A percentile compares a stretch with the other conserved stretches of the same genome.
phyloP scores from a whole-genome alignment of 2,113 vertebrate genomes.

The Andinoacara biseriatus region DNA sequence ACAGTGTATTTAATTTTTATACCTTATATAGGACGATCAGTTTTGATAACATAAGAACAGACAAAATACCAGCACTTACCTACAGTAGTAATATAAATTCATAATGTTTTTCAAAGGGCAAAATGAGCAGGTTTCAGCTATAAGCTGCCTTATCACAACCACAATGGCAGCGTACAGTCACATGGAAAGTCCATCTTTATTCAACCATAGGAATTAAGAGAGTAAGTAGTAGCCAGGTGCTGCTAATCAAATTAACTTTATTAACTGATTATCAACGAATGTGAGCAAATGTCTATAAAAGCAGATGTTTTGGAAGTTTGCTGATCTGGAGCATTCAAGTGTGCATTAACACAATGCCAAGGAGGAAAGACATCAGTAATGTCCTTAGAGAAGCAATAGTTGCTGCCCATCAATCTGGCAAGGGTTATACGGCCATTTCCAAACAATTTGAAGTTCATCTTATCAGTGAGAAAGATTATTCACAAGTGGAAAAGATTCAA shows the following conservation, averaged over 20 bases:
- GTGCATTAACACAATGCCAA: not conserved
- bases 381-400: not conserved
- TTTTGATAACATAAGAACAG: not conserved
- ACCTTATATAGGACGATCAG: not conserved
- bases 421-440: not conserved
- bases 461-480: fast-evolving
- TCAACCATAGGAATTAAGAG: not conserved
- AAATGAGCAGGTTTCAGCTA: not conserved
- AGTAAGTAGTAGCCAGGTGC: not conserved
- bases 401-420: not conserved
- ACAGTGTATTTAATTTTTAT: too few species aligned
- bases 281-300: not conserved
- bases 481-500: not conserved
- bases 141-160: not conserved
- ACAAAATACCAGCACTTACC: not conserved
- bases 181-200: not conserved
- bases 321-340: not conserved
- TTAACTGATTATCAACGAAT: not conserved
- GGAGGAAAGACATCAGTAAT: fast-evolving
- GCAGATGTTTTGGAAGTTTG: not conserved
- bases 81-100: not conserved
- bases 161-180: not conserved
- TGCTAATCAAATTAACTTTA: not conserved
- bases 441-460: not conserved
- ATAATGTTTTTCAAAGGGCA: not conserved